A percentile compares a stretch with the other conserved stretches of the same genome.
Evolutionary conservation across 2,113 vertebrate genomes (phyloP).

Genomic region (Esox niger): DNA sequence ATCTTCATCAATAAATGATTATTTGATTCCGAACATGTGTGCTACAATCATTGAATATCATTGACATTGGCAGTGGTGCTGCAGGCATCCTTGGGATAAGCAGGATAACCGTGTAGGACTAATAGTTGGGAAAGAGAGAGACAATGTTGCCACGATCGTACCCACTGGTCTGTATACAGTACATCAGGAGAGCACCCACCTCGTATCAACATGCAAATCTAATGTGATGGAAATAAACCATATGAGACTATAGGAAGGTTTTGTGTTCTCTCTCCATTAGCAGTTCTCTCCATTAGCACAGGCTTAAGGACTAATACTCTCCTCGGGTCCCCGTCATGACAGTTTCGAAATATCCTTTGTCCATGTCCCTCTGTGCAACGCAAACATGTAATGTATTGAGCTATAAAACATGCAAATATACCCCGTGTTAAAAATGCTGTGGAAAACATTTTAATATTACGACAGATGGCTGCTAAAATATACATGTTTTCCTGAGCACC

Average conservation of each 20-base stretch:
- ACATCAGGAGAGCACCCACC: not conserved
- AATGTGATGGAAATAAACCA: not conserved
- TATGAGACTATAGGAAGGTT: not conserved
- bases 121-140: too few relatives aligned
- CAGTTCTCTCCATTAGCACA: not conserved
- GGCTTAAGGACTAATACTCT: not conserved
- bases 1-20: too few relatives aligned
- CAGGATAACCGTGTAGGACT: too few relatives aligned
- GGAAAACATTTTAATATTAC: not conserved
- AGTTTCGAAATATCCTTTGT: not conserved
- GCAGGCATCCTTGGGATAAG: too few relatives aligned
- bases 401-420: not conserved
- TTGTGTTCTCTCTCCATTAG: too few relatives aligned
- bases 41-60: too few relatives aligned
- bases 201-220: not conserved
- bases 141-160: not conserved
- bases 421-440: not conserved
- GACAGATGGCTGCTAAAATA: not conserved
- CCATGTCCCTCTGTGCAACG: not conserved
- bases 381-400: not conserved
- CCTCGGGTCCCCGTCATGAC: not conserved
- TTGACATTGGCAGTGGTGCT: too few relatives aligned
- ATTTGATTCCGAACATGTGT: too few relatives aligned
- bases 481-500: conserved; percentile 23
- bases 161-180: not conserved